Evolutionary conservation across 1,140 invertebrate genomes (phyloP).

Genomic region (Penaeus japonicus): DNA sequence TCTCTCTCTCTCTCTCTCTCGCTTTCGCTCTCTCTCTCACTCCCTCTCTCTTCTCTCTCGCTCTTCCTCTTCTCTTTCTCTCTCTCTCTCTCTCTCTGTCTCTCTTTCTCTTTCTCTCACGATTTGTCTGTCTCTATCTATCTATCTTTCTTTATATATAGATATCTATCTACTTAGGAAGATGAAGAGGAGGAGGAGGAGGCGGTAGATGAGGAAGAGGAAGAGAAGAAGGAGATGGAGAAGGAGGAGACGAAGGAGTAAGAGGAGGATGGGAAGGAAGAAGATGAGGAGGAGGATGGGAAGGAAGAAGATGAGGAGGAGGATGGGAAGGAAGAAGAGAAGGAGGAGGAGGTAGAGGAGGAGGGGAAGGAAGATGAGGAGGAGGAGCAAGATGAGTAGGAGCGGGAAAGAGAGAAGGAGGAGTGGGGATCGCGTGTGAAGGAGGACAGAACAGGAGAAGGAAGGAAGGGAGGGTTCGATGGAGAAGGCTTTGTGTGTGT

Average conservation of each 20-base stretch:
- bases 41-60: background rate
- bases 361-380: too few species aligned
- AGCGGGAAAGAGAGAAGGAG: too few species aligned
- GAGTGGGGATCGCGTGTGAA: too few species aligned
- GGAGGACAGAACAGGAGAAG: too few species aligned
- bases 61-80: background rate
- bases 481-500: too few species aligned
- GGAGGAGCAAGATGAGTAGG: too few species aligned
- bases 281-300: background rate
- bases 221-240: background rate
- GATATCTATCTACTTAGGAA: background rate
- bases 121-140: background rate
- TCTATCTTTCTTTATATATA: background rate
- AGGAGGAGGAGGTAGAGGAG: too few species aligned
- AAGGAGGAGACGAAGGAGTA: background rate
- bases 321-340: too few species aligned
- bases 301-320: too few species aligned
- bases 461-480: too few species aligned
- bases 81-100: slow-evolving; percentile 27
- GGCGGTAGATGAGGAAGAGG: too few species aligned
- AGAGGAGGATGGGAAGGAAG: background rate
- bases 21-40: background rate
- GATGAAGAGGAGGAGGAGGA: too few species aligned
- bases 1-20: background rate
- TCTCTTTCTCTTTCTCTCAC: background rate